Percentiles rank a stretch among this genome's conserved stretches.
These are phyloP conservation scores for Riparia riparia DNA, from an alignment of 2,113 vertebrate species.

Conservation along the genomic window DNA sequence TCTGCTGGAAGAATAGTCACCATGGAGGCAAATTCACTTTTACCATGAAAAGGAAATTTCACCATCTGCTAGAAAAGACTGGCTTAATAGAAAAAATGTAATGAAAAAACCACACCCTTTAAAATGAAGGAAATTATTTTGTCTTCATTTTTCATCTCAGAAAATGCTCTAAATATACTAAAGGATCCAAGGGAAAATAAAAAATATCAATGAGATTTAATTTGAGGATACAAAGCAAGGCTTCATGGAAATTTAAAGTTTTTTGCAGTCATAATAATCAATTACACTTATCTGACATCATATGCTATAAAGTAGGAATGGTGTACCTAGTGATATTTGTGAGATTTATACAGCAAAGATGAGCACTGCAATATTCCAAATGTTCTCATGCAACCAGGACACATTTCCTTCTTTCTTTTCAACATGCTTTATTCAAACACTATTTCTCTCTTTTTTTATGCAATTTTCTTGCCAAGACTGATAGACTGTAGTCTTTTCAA, in stretches of 20 bases:
- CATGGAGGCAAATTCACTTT: not conserved
- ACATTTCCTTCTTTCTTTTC: conserved; percentile 18
- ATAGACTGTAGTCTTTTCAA: conserved; percentile 27
- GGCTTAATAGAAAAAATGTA: not conserved
- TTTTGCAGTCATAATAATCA: not conserved
- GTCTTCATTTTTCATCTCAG: not conserved
- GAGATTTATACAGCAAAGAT: not conserved
- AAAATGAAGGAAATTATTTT: not conserved
- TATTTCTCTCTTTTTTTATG: conserved; percentile 28
- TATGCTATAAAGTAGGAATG: not conserved
- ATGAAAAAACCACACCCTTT: not conserved
- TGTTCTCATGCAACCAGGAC: not conserved
- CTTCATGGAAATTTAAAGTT: not conserved
- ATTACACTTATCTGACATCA: not conserved
- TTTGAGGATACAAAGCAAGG: not conserved
- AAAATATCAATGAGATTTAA: not conserved
- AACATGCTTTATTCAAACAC: conserved; percentile 45
- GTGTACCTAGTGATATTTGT: not conserved
- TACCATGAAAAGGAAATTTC: not conserved
- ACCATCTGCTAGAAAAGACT: not conserved
- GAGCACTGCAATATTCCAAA: conserved; percentile 2
- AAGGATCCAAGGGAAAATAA: not conserved
- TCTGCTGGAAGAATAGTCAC: not conserved
- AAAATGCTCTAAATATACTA: not conserved
- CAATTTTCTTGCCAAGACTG: conserved; percentile 19